These are phyloP conservation scores for Prosopocoilus inquinatus DNA, from an alignment of 2,888 invertebrate species.

Conservation along the genomic window DNA sequence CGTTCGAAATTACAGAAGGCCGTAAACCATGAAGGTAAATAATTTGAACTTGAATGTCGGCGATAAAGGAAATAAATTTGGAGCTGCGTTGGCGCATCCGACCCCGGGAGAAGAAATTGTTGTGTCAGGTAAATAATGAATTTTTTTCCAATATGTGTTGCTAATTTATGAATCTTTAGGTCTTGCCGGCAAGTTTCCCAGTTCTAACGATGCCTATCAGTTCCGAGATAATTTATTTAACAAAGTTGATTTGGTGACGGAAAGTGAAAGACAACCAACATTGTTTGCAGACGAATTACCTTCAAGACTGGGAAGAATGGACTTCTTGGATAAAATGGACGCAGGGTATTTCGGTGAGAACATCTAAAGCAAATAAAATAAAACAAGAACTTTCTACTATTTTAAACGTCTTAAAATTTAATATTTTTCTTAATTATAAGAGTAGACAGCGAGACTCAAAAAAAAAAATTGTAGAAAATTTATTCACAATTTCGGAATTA, in stretches of 20 bases:
- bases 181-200: slow-evolving; percentile 72
- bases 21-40: no score
- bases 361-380: no score
- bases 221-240: slow-evolving; percentile 70
- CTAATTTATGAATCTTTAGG: slow-evolving; percentile 18
- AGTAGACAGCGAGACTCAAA: no score
- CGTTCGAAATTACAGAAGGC: no score
- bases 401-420: no score
- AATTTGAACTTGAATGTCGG: no score
- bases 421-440: no score
- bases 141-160: neutral
- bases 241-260: slow-evolving; percentile 81
- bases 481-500: no score
- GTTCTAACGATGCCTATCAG: slow-evolving; percentile 70
- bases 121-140: slow-evolving; percentile 54
- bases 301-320: slow-evolving; percentile 65
- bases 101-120: slow-evolving; percentile 61
- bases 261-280: slow-evolving; percentile 74
- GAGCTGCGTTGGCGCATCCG: neutral
- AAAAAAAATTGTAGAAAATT: no score
- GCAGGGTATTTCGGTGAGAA: slow-evolving; percentile 54
- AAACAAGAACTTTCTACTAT: no score
- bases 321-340: slow-evolving; percentile 55
- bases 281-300: slow-evolving; percentile 60
- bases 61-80: neutral